Evolutionary conservation across 2,113 vertebrate species (phyloP).

Genomic region (Nannospalax galili): DNA sequence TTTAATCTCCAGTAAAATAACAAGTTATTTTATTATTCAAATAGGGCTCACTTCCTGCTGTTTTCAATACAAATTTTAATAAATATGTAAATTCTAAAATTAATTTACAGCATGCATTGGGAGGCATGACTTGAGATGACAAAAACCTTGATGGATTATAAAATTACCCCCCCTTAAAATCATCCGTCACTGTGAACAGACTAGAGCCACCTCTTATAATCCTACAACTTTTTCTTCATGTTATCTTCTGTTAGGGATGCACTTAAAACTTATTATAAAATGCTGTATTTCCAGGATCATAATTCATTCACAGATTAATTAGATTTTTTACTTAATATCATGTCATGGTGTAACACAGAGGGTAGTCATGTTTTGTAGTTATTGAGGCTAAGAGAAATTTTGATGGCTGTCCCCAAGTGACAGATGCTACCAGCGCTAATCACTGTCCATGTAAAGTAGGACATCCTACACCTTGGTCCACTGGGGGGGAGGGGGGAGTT

Average conservation of each 20-base stretch:
- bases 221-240: slow-evolving; percentile 87
- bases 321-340: slow-evolving; percentile 89
- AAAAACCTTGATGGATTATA: slow-evolving; percentile 88
- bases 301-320: slow-evolving; percentile 90
- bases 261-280: slow-evolving; percentile 89
- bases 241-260: slow-evolving; percentile 86
- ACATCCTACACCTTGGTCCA: slow-evolving; percentile 69
- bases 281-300: slow-evolving; percentile 82
- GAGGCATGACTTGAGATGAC: slow-evolving; percentile 85
- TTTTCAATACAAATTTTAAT: slow-evolving; percentile 89
- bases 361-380: slow-evolving; percentile 79
- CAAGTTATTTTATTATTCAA: slow-evolving; percentile 89
- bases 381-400: slow-evolving; percentile 69
- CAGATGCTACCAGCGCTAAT: slow-evolving; percentile 80
- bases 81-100: slow-evolving; percentile 91
- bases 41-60: slow-evolving; percentile 86
- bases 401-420: slow-evolving; percentile 84
- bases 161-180: slow-evolving; percentile 85
- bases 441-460: slow-evolving; percentile 78
- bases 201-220: slow-evolving; percentile 86
- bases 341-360: slow-evolving; percentile 83
- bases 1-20: slow-evolving; percentile 85
- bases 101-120: slow-evolving; percentile 87
- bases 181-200: slow-evolving; percentile 86
- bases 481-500: too few relatives aligned